Base-by-base conservation (phyloP, 2,797 vertebrate species). In the Sternotherus odoratus region DNA sequence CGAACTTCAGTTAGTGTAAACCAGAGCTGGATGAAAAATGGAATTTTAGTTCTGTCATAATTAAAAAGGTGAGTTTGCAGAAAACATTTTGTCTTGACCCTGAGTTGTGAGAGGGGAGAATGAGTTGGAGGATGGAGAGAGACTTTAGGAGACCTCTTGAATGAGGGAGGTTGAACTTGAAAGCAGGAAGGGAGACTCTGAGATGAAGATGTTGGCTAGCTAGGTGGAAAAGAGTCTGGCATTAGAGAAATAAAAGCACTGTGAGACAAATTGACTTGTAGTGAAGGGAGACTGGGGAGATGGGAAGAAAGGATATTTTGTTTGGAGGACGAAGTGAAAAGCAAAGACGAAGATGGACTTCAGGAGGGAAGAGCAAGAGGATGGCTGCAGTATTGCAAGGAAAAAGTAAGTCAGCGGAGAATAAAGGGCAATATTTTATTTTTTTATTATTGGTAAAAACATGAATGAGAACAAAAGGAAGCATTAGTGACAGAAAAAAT, bases 271-370 rank as follows among this genome's bases (percentile, higher is more conserved):
- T 43, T 63, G 79, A 89, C 66, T 92, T 94, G 85, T 94, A 82
- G 86, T 81, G 92, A 89, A 56, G 78, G 92, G 91, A 95, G 60
- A 75, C 94, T 95, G 63, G 82, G 92, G 88, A 17, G 82, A 95
- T 96, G 94, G 96, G 78, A 91, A 96, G 95, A 96, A 95, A 86
- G 48, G 91, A 60, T 95, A 93, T 93, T 95, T 94, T 92, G 94
- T 92, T 92, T 82, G 24, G 77, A 79, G 94, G 86, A 82, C 78
- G 93, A 72, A 16, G 60, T n/a, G 36, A 95, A 93, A n/a, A 95
- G 60, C 75, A 91, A 63, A 94, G 82, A 95, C 90, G 77, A 85
- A 89, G 43, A 36, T 16, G 86, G 94, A 95, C 92, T 96, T 95
- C 94, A 74, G 39, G 23, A 26, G 6, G 6, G 23, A 74, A 46